Evolutionary conservation across 1,140 invertebrate species (phyloP), one percentile per base, ranked within the genome.

Genomic region (Drosophila neocordata): DNA sequence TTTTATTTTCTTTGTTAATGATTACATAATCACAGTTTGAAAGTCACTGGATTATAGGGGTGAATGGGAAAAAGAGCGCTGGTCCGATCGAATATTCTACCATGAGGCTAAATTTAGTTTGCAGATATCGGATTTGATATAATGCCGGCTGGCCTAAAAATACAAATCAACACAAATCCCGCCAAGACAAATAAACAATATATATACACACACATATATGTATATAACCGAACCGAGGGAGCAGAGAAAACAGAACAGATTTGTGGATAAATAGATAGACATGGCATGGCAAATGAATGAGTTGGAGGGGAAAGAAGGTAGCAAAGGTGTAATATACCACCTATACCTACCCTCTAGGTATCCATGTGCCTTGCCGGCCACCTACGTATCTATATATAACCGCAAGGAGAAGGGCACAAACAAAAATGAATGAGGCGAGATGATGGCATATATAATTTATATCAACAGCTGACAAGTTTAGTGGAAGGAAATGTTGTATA

Each of bases 91-190:
- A 74, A 67, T 68, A 62, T 70, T 51, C 18, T 11, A 6, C 60
- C 12, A n/a, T 52, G 44, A 37, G 63, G 35, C 81, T 84, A 85
- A 82, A 72, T 87, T 87, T 85, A 87, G 81, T 48, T 8, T 48
- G 18, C 41, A 24, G 20, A 41, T 41, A 81, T 59, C 74, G 65
- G 61, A 57, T 85, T 48, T 81, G 81, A 81, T 79, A 71, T 79
- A 88, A 79, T 79, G 76, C 76, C 83, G 84, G 83, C 72, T 83
- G 83, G 41, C 41, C 83, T 88, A 88, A 55, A 88, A 88, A 88
- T 88, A 88, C 65, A 71, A 69, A 37, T 7, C 7, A 20, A 48
- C 41, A 20, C 41, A 20, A 18, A 48, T 48, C 52, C 66, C 65
- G 64, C 73, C 62, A 70, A 60, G 22, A 55, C 61, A 63, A 69